Base-by-base conservation (phyloP, 2,113 vertebrate species). In the Anhinga rufa region DNA sequence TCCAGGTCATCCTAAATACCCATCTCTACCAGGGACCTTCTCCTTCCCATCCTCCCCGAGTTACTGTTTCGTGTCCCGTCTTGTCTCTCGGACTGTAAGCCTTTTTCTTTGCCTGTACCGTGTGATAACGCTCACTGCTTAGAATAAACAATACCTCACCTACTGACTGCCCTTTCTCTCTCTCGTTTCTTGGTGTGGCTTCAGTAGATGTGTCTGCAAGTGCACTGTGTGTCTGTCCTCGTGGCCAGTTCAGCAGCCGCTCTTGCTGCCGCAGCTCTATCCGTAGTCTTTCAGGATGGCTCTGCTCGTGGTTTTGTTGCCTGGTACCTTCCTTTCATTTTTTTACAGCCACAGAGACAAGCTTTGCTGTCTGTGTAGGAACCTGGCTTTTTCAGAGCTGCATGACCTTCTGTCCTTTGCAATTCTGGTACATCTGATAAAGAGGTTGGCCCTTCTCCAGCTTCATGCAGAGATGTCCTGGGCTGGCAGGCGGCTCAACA, bases 141-240 rank as follows among this genome's bases (percentile, higher is more conserved):
- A 21, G 66, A 97, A 95, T 97, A 97, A 96, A 97, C 9, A 6
- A 74, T 85, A 77, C 16, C 38, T 93, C 79, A 86, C 74, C 74
- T n/a, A 75, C 55, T 14, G 2, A 54, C 20, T 40, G 81, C 65
- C 74, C 83, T n/a, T 84, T 72, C 38, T 95, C 66, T 86, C 70
- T 89, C 78, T 82, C 11, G 5, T 93, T 91, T 87, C 86, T 92
- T 92, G 60, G 74, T 70, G 82, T 91, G 62, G 74, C 91, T 92
- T 90, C 61, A 46, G 70, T 65, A 32, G 31, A 32, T 65, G n/a
- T 82, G 93, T 95, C 68, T 81, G 48, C 36, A 62, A 75, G 46
- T 71, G 51, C 60, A 18, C 28, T 32, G 10, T 86, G 22, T 90
- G 38, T 92, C 57, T 89, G 92, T 94, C 87, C 66, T 87, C 4